phyloP scores from a whole-genome alignment of 2,113 vertebrate species.

The Coreoperca whiteheadi region DNA sequence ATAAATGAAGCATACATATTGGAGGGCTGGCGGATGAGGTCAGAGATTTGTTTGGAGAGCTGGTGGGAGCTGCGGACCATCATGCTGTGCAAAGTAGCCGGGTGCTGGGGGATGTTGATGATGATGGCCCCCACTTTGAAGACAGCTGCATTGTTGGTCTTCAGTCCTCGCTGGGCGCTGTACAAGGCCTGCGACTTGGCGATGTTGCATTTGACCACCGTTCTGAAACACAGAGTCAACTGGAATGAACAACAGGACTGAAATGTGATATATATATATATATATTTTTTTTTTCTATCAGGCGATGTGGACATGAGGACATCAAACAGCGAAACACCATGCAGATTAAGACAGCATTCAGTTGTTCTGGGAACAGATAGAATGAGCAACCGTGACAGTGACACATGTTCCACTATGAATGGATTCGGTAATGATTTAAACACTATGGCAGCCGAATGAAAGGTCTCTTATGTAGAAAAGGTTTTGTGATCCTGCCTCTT shows the following conservation, averaged over 20 bases:
- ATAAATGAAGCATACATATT: slow-evolving; percentile 77
- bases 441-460: not conserved
- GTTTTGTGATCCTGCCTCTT: not conserved
- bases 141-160: slow-evolving; percentile 95
- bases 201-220: slow-evolving; percentile 99
- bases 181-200: slow-evolving; percentile 98
- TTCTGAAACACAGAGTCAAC: slow-evolving; percentile 82
- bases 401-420: slow-evolving; percentile 31
- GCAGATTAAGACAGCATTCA: slow-evolving; percentile 48
- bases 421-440: slow-evolving; percentile 14
- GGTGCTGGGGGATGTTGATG: slow-evolving; percentile 99
- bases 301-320: slow-evolving; percentile 4
- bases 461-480: not conserved
- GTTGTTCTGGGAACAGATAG: not conserved
- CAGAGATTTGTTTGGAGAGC: slow-evolving; percentile 98
- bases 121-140: slow-evolving; percentile 97
- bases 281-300: not conserved
- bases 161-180: slow-evolving; percentile 95
- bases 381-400: slow-evolving; percentile 20
- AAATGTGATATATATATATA: fast-evolving
- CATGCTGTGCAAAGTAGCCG: slow-evolving; percentile 98
- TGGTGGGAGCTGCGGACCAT: slow-evolving; percentile 99
- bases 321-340: slow-evolving; percentile 49
- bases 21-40: slow-evolving; percentile 97
- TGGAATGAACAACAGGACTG: not conserved